Conservation (phyloP, 2,888 invertebrate genomes). For the Parapristionchus giblindavisi region DNA sequence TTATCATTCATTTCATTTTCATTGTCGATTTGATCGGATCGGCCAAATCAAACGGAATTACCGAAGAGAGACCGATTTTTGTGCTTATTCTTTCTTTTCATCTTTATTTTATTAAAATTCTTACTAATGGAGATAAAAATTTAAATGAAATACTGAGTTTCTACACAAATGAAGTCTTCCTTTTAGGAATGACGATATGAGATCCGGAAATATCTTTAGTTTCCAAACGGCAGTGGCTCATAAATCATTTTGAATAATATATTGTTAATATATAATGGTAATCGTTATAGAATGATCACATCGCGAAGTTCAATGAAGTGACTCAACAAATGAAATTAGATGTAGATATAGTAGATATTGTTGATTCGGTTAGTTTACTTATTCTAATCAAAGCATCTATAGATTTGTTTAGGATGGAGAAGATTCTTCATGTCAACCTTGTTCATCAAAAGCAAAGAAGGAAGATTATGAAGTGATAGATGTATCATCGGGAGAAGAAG, state of each 20-base stretch:
- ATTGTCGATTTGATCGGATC: neutral
- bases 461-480: constrained; percentile 25
- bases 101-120: neutral
- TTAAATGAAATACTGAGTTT: neutral
- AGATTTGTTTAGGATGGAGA: neutral
- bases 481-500: constrained; percentile 28
- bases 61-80: neutral
- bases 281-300: constrained; percentile 9
- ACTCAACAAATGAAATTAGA: neutral
- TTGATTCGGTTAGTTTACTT: constrained; percentile 3
- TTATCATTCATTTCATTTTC: neutral
- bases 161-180: neutral
- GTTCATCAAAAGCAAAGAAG: constrained; percentile 10
- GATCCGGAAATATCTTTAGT: no score
- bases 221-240: no score
- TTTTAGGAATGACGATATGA: no score
- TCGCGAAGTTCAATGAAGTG: constrained; percentile 5
- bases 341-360: constrained; percentile 24
- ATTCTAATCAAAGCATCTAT: no score
- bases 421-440: constrained; percentile 11
- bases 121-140: neutral
- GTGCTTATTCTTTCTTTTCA: neutral
- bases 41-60: no score
- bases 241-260: neutral
- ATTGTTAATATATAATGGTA: neutral